phyloP scores from a whole-genome alignment of 2,888 invertebrate species.

The Eurois occulta region DNA sequence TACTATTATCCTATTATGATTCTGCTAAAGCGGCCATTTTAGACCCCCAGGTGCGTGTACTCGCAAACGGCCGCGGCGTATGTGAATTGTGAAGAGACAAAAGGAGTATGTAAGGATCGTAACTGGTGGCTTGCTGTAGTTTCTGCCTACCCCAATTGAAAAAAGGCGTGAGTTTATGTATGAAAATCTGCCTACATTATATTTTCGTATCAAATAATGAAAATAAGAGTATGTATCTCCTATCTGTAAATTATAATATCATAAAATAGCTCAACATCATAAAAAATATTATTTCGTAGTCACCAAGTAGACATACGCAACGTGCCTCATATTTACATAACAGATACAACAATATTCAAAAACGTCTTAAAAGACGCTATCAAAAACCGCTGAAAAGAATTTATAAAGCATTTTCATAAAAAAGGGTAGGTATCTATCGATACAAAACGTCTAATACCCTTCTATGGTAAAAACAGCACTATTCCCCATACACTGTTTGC shows the following conservation, averaged over 20 bases:
- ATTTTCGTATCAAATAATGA: neutral
- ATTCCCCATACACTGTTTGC: conserved; percentile 64
- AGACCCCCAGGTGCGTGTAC: too few relatives aligned
- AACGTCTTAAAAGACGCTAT: neutral
- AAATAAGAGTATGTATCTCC: neutral
- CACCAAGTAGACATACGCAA: neutral
- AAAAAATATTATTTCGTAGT: too few relatives aligned
- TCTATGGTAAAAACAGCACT: conserved; percentile 54
- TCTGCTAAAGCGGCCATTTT: too few relatives aligned
- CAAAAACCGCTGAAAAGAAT: conserved; percentile 36
- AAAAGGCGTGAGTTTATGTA: too few relatives aligned
- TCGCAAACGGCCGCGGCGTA: too few relatives aligned
- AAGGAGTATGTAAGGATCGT: too few relatives aligned
- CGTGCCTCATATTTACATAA: neutral
- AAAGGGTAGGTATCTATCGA: conserved; percentile 46
- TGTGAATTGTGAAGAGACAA: too few relatives aligned
- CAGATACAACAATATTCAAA: conserved; percentile 3
- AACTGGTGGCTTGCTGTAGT: too few relatives aligned
- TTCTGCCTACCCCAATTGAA: too few relatives aligned
- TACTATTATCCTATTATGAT: too few relatives aligned
- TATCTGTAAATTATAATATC: neutral
- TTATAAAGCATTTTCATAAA: conserved; percentile 43
- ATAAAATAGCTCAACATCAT: neutral
- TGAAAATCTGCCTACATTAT: neutral
- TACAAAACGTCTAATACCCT: conserved; percentile 56